Evolutionary conservation across 2,797 vertebrate species (phyloP), one percentile per base, ranked within the genome.

Genomic region (Melanotaenia maccullochi): DNA sequence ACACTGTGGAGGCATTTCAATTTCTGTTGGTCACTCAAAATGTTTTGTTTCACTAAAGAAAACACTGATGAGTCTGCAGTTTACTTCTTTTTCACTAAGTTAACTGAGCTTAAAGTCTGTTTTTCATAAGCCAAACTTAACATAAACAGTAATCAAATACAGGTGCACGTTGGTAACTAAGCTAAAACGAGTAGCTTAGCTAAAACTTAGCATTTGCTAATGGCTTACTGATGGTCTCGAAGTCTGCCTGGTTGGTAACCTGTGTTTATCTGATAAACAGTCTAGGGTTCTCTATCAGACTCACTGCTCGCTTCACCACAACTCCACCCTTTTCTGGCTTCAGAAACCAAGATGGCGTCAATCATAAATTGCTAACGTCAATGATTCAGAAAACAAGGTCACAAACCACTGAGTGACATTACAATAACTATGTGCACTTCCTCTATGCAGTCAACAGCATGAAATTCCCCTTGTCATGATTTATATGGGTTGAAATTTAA

Each of bases 401-500:
- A 20, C 47, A 51, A 60, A 60, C 35, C 40, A 55, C 8, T 20
- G 24, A 63, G 20, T 44, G 16, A 42, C 14, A 3, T 44, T 52
- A 61, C 25, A 36, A 9, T n/a, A 5, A 25, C 28, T 25, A 12
- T 12, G 24, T 16, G 9, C n/a, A 14, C 22, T 38, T 49, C 14
- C 11, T 7, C n/a, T 36, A 9, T 24, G 36, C 22, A 33, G 14
- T 20, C 4, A 14, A 25, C 0, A 3, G 12, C 1, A 36, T 1
- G 9, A 38, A 22, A 22, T 2, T 14, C 0, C 2, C 44, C 13
- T 32, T 49, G 3, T 3, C 9, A 14, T 60, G 32, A 77, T 72
- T 76, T 65, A 5, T 56, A 1, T 22, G 0, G 12, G 12, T 66
- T 82, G 4, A 78, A 65, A 42, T 81, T 68, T 14, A 60, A 65